A percentile compares a stretch with the other conserved stretches of the same genome.
phyloP scores from a whole-genome alignment of 2,113 vertebrate species.

The Columba janthina region DNA sequence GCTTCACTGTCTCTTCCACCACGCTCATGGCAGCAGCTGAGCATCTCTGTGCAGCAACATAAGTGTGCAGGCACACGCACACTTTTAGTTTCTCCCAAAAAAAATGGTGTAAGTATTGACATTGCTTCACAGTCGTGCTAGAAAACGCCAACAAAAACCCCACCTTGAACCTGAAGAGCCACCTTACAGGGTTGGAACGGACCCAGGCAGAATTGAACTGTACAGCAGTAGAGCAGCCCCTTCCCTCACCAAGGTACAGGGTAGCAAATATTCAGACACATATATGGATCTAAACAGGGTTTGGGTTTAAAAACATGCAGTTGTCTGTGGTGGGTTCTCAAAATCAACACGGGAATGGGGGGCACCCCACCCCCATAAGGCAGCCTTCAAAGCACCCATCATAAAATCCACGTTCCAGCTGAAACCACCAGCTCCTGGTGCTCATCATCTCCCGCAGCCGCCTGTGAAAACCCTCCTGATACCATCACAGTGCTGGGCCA shows the following conservation, averaged over 20 bases:
- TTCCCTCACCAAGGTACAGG: background rate
- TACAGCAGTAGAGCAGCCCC: background rate
- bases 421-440: background rate
- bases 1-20: constrained; percentile 56
- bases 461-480: background rate
- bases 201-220: background rate
- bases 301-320: background rate
- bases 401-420: background rate
- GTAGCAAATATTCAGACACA: background rate
- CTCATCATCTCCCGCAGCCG: background rate
- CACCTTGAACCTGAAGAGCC: background rate
- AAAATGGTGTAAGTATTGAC: background rate
- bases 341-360: background rate
- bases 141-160: background rate
- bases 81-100: background rate
- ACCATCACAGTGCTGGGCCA: background rate
- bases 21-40: background rate
- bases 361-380: background rate
- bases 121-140: background rate
- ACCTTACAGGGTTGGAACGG: background rate
- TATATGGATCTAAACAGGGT: background rate
- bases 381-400: background rate
- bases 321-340: background rate
- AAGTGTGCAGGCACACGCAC: background rate
- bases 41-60: background rate